These are phyloP conservation scores for Argyrosomus japonicus DNA, from an alignment of 2,113 vertebrate species.

Conservation along the genomic window DNA sequence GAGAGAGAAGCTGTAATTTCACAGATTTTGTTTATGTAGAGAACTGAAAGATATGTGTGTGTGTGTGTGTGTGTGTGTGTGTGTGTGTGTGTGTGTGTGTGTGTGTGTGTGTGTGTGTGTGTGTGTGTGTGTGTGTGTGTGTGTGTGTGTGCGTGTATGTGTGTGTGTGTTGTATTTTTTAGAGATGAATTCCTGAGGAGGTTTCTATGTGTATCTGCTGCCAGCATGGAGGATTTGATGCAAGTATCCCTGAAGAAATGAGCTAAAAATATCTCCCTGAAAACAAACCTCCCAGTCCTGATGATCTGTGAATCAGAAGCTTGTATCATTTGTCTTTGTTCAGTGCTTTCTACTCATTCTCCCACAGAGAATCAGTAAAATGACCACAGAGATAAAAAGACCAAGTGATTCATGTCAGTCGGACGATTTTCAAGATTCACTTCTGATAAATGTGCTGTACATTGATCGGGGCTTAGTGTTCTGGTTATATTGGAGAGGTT, in stretches of 20 bases:
- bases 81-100: not conserved
- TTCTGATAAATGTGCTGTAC: not conserved
- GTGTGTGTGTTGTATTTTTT: conserved; percentile 4
- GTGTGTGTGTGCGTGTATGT: not conserved
- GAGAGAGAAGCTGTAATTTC: conserved; percentile 24
- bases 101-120: not conserved
- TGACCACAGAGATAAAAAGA: not conserved
- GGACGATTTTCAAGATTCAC: not conserved
- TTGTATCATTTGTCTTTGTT: not conserved
- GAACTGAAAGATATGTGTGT: conserved; percentile 5
- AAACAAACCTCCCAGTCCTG: conserved; percentile 3
- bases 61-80: not conserved
- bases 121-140: not conserved
- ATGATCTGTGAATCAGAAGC: conserved; percentile 20
- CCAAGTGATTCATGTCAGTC: not conserved
- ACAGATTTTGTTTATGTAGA: conserved; percentile 25
- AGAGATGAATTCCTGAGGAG: conserved; percentile 17
- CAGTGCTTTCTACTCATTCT: not conserved
- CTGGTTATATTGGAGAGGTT: not conserved
- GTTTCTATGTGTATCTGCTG: conserved; percentile 26
- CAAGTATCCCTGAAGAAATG: conserved; percentile 18
- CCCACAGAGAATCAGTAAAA: conserved; percentile 1
- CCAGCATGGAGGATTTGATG: conserved; percentile 27
- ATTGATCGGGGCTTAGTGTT: not conserved
- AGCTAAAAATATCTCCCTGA: conserved; percentile 31